Base-by-base conservation (phyloP, 2,113 vertebrate species). In the Boleophthalmus pectinirostris region DNA sequence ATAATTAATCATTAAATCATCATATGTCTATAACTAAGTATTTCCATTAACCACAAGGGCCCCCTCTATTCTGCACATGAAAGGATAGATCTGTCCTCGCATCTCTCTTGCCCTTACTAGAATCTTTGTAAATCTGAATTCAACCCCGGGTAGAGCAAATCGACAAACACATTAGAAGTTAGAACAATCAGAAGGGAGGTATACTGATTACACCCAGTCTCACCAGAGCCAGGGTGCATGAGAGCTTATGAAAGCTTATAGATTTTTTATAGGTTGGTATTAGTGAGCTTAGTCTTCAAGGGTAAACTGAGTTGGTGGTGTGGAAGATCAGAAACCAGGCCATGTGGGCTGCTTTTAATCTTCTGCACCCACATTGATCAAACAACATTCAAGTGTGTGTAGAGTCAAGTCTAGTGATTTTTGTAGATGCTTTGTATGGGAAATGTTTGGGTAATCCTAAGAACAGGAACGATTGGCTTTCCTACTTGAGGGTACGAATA, bases 141-240 rank as follows among this genome's bases (percentile, higher is more conserved):
- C 73, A 66, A 45, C 68, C 47, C 70, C 1, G 63, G 23, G 23
- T 25, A 11, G 56, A 58, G 5, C 13, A 9, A 69, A 85, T 85
- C 38, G 74, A 81, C 79, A 88, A 87, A 83, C 83, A 80, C 83
- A 82, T 90, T 88, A 87, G 68, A 79, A 74, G 77, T 78, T 81
- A 77, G 80, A 85, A 81, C 81, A 73, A 78, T 77, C 80, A 82
- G 60, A 33, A 72, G 43, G 33, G 12, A 21, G 58, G 57, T 25
- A 73, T 16, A 38, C 64, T 68, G 83, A 82, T 84, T 84, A 73
- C 67, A 7, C 57, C 68, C 70, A 66, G 35, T 49, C 66, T 77
- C 66, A 69, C 82, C 73, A 60, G 43, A 69, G 56, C 61, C 25
- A 38, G 66, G 71, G 75, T 74, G 79, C 38, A 68, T 69, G 82